phyloP scores from a whole-genome alignment of 1,140 invertebrate species.

The Ditylenchus dipsaci region DNA sequence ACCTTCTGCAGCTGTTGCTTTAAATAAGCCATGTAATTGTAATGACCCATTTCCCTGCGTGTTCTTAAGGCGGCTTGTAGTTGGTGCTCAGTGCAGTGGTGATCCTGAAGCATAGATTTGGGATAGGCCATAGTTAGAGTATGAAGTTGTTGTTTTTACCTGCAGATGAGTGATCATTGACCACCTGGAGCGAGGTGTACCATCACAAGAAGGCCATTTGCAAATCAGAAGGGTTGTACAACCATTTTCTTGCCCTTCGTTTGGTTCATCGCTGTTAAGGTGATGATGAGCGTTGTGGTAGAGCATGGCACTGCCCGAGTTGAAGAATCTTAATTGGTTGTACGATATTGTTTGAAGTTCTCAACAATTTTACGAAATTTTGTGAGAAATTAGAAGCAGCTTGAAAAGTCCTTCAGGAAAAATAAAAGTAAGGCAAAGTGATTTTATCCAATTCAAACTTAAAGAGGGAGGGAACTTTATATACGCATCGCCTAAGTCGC shows the following conservation, averaged over 20 bases:
- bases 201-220: conserved; percentile 72
- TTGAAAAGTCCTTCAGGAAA: too few species aligned
- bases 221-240: conserved; percentile 51
- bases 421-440: too few species aligned
- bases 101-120: conserved; percentile 70
- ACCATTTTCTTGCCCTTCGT: not conserved
- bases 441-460: too few species aligned
- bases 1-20: conserved; percentile 57
- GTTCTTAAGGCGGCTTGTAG: conserved; percentile 58
- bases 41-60: conserved; percentile 59
- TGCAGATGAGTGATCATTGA: conserved; percentile 78
- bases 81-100: conserved; percentile 71
- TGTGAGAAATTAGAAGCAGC: too few species aligned
- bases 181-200: conserved; percentile 77
- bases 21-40: conserved; percentile 65
- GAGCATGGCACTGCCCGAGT: conserved; percentile 73
- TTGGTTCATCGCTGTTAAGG: conserved; percentile 61
- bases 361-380: too few species aligned
- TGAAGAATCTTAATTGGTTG: conserved; percentile 62
- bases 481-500: too few species aligned
- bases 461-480: too few species aligned
- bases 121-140: conserved; percentile 61
- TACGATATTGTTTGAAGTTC: not conserved
- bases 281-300: conserved; percentile 77
- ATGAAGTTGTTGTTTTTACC: not conserved